These are phyloP conservation scores for Stenoptilia bipunctidactyla DNA, from an alignment of 2,888 invertebrate species.

Conservation along the genomic window DNA sequence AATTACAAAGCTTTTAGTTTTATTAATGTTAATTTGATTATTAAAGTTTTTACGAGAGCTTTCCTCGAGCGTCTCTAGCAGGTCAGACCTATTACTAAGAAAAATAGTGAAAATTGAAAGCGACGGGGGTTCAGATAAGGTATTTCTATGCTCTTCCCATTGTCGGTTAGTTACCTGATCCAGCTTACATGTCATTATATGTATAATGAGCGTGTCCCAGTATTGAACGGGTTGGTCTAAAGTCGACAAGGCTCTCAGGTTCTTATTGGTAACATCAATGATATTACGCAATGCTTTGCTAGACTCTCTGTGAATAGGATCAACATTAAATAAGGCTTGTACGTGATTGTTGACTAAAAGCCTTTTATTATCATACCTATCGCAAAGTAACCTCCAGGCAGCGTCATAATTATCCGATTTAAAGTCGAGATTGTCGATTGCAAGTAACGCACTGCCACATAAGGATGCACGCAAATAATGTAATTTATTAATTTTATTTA, in stretches of 20 bases:
- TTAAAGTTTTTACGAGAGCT: too few species aligned
- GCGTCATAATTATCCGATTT: constrained; percentile 8
- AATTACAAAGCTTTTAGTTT: too few species aligned
- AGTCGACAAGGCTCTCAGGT: constrained; percentile 3
- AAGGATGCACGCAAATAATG: constrained; percentile 13
- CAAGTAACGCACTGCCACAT: constrained; percentile 11
- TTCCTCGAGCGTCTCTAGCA: too few species aligned
- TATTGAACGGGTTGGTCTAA: constrained; percentile 9
- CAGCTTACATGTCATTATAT: constrained; percentile 11
- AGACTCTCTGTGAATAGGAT: constrained; percentile 14
- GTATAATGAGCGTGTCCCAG: constrained; percentile 12
- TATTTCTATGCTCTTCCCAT: too few species aligned
- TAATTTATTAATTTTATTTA: constrained; percentile 11
- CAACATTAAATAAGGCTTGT: constrained; percentile 15
- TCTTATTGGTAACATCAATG: constrained; percentile 2
- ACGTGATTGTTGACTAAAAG: constrained; percentile 17
- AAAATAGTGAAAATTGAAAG: too few species aligned
- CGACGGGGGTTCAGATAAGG: too few species aligned
- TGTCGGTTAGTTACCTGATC: constrained; percentile 4
- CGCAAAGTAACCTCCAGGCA: too few species aligned
- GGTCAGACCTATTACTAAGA: too few species aligned
- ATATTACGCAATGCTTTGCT: constrained; percentile 10
- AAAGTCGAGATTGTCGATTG: constrained; percentile 13
- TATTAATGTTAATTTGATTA: too few species aligned
- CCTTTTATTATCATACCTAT: constrained; percentile 11